These are phyloP conservation scores for Chroicocephalus ridibundus DNA, from an alignment of 2,113 vertebrate species.

Conservation along the genomic window DNA sequence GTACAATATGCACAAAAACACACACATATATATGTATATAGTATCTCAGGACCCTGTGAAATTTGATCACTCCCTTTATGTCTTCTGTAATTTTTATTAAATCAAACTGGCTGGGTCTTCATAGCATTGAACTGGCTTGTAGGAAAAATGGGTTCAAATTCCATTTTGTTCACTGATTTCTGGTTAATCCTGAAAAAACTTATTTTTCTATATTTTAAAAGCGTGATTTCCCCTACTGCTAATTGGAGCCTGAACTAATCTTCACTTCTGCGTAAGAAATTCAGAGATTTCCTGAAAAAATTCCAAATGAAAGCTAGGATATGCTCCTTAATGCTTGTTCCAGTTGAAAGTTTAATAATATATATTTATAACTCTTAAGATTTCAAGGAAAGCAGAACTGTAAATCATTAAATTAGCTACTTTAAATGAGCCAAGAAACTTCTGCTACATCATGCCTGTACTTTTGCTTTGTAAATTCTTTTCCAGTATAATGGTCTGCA, in stretches of 20 bases:
- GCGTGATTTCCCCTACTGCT: fast-evolving
- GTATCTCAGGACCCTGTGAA: not conserved
- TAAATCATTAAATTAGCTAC: not conserved
- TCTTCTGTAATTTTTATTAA: not conserved
- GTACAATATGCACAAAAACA: not conserved
- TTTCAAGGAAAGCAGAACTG: not conserved
- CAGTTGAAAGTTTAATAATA: not conserved
- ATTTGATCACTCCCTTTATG: not conserved
- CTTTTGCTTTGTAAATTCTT: not conserved
- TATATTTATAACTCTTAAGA: not conserved
- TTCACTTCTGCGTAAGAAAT: not conserved
- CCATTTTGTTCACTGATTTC: not conserved
- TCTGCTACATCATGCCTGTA: not conserved
- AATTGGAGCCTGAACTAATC: not conserved
- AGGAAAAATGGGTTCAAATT: not conserved
- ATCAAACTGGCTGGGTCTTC: not conserved
- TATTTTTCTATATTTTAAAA: not conserved
- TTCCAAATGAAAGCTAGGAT: not conserved
- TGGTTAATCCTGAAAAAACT: not conserved
- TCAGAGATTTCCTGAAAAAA: not conserved
- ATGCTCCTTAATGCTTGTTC: not conserved
- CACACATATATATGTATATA: too few species aligned
- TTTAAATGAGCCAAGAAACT: not conserved
- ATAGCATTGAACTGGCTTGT: not conserved
- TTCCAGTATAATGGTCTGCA: not conserved